Base-by-base conservation (phyloP, 2,888 invertebrate species). In the Conus canariensis region DNA sequence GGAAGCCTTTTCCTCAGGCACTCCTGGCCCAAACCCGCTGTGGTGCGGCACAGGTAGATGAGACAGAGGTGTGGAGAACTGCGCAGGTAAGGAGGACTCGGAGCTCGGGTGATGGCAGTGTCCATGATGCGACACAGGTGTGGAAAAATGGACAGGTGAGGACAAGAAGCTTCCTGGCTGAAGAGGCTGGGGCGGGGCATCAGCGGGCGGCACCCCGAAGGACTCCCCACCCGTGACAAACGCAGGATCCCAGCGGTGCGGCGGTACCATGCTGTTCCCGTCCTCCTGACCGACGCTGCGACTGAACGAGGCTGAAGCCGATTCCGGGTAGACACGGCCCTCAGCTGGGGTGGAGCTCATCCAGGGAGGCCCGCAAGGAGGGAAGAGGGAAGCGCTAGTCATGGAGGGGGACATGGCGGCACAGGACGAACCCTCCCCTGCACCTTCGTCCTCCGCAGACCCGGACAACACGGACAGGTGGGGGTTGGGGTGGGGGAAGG, bases 371-470 rank as follows among this genome's bases (percentile, higher is more conserved):
- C 87, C 74, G 7, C 56, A n/a, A 45, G 45, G 56, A 58, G 87
- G 25, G 9, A n/a, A 22, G 19, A 25, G 2, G 56, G 87, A 87
- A 25, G n/a, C 10, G 74, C 12, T 74, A n/a, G 45, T 30, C 14
- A 25, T 10, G 0, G 60, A 5, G 19, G 87, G 87, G 8, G 87
- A 74, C 74, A 74, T 7, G 22, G 74, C 45, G 22, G 87, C 16
- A 45, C 70, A 64, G 67, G 22, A 19, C 22, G 22, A 19, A 16
- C 16, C 64, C 45, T 25, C 30, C 4, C 70, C 87, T 8, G 58
- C 10, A 56, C 87, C 74, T n/a, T 87, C 87, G 58, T 58, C 87
- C 16, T 10, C 45, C 14, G 85, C 19, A 19, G 59, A 85, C 85
- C 19, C n/a, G 0, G 85, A 10, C 56, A 19, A 22, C 83, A 85